phyloP scores from a whole-genome alignment of 1,140 invertebrate species.

The Ladona fulva region DNA sequence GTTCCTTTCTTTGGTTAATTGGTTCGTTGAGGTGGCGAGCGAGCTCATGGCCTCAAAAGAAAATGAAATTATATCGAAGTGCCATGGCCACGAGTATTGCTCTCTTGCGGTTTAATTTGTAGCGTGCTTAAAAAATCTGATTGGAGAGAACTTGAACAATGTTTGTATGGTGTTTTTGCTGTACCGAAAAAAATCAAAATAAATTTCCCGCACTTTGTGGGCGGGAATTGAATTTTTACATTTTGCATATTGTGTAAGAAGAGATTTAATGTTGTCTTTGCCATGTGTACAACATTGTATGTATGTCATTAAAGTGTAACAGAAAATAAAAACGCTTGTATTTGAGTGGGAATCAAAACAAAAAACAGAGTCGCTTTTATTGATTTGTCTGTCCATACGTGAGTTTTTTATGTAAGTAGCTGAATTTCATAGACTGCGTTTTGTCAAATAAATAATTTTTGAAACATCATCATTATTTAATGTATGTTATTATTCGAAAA shows the following conservation, averaged over 20 bases:
- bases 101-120: constrained; percentile 13
- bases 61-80: constrained; percentile 13
- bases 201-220: neutral
- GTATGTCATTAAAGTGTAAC: constrained; percentile 15
- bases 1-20: constrained; percentile 11
- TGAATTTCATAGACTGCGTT: neutral
- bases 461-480: neutral
- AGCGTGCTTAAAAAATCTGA: constrained; percentile 16
- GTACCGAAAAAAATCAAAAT: constrained; percentile 12
- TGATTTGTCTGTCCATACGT: neutral
- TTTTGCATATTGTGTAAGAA: constrained; percentile 17
- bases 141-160: constrained; percentile 13
- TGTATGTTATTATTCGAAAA: neutral
- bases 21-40: neutral
- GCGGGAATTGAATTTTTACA: constrained; percentile 15
- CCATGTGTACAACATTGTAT: constrained; percentile 15
- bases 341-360: constrained; percentile 10
- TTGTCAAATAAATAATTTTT: neutral
- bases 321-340: constrained; percentile 13
- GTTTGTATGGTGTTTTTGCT: constrained; percentile 14
- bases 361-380: constrained; percentile 1
- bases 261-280: constrained; percentile 16
- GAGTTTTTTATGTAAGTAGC: neutral
- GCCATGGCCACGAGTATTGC: constrained; percentile 11
- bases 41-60: constrained; percentile 8